Conservation (phyloP, 1,140 invertebrate species). For the Oncopodura yosiiana region DNA sequence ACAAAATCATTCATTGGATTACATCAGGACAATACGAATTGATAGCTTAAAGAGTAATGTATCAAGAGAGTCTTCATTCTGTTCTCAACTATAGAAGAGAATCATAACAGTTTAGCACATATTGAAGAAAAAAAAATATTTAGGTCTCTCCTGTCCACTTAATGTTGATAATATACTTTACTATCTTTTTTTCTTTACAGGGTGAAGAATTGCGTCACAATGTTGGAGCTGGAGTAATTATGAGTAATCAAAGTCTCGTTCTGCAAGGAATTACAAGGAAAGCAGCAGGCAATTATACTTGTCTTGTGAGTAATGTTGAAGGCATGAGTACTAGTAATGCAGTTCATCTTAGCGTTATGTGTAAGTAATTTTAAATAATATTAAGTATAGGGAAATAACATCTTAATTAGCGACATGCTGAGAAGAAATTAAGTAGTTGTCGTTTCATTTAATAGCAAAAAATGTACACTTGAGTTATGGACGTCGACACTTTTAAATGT, state of each 20-base stretch:
- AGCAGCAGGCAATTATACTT: constrained; percentile 31
- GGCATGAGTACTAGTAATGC: constrained; percentile 25
- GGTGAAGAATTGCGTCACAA: constrained; percentile 42
- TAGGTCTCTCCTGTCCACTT: constrained; percentile 5
- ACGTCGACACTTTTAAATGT: not conserved
- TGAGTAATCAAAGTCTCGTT: constrained; percentile 40
- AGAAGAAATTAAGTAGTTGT: too few relatives aligned
- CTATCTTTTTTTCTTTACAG: constrained; percentile 26
- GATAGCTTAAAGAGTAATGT: too few relatives aligned
- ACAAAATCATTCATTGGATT: too few relatives aligned
- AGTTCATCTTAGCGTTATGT: constrained; percentile 32
- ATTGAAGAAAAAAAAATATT: too few relatives aligned
- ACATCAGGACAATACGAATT: too few relatives aligned
- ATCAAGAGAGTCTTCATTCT: too few relatives aligned
- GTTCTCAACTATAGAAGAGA: too few relatives aligned
- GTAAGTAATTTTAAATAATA: constrained; percentile 32
- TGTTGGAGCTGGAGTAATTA: constrained; percentile 39
- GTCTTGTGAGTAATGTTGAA: constrained; percentile 28
- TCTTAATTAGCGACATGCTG: too few relatives aligned
- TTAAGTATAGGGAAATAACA: too few relatives aligned
- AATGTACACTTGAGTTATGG: too few relatives aligned
- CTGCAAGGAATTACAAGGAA: constrained; percentile 37
- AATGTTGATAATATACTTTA: not conserved
- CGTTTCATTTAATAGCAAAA: too few relatives aligned
- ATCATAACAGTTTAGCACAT: too few relatives aligned